These are phyloP conservation scores for Hydractinia symbiolongicarpus DNA, from an alignment of 30 jellyfish, hydroid and myxozoan species.

Conservation along the genomic window DNA sequence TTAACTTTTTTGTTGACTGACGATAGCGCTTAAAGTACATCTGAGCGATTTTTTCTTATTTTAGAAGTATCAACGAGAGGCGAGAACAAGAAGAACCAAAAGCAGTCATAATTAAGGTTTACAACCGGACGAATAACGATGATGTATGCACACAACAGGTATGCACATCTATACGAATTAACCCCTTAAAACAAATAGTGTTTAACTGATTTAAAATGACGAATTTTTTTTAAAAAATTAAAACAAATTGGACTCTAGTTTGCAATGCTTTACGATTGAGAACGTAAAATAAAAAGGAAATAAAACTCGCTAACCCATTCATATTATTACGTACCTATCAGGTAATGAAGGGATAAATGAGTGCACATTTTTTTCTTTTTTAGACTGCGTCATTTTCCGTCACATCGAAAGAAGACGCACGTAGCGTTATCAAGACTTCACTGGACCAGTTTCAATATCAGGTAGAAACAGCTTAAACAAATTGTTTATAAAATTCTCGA, in stretches of 20 bases:
- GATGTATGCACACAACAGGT: constrained; percentile 20
- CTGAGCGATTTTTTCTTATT: neutral
- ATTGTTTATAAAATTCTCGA: no score
- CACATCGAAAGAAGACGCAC: constrained; percentile 71
- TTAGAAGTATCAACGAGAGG: constrained; percentile 42
- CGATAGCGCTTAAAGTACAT: neutral
- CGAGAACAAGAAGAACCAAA: constrained; percentile 39
- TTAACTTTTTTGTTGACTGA: no score
- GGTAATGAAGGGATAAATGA: no score
- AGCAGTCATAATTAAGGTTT: constrained; percentile 31
- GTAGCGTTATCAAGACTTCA: constrained; percentile 75
- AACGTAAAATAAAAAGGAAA: no score
- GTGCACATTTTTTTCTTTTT: neutral
- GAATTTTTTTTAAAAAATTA: no score
- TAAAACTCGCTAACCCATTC: no score
- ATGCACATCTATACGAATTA: neutral
- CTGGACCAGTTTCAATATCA: constrained; percentile 69
- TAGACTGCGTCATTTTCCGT: constrained; percentile 84
- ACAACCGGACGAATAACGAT: constrained; percentile 27
- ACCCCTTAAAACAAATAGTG: no score
- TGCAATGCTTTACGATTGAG: no score
- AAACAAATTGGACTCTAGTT: no score
- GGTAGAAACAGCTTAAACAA: constrained; percentile 27
- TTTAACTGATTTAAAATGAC: no score
- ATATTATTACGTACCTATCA: no score